Conservation (phyloP, 2,888 invertebrate species). For the Amitus sp. region DNA sequence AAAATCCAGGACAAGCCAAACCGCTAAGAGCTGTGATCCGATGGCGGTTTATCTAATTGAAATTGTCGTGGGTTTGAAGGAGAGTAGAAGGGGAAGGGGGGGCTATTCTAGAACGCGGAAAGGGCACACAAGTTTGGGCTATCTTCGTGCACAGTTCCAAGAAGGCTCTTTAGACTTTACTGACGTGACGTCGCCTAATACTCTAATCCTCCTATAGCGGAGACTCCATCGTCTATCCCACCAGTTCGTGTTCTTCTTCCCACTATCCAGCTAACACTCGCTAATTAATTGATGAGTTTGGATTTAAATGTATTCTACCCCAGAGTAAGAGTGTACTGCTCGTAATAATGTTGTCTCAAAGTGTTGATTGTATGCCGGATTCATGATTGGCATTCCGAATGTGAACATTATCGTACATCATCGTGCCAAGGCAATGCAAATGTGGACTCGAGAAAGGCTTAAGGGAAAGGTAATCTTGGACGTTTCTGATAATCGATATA, state of each 20-base stretch:
- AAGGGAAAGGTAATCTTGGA: slow-evolving; percentile 11
- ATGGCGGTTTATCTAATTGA: slow-evolving; percentile 64
- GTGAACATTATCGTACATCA: too few species aligned
- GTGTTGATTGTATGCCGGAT: too few species aligned
- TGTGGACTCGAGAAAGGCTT: background rate
- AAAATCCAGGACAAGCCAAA: slow-evolving; percentile 47
- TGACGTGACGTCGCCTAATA: slow-evolving; percentile 64
- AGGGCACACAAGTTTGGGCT: slow-evolving; percentile 57
- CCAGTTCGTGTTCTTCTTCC: slow-evolving; percentile 46
- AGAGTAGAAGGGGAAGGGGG: slow-evolving; percentile 38
- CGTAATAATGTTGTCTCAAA: too few species aligned
- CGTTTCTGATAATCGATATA: slow-evolving; percentile 32
- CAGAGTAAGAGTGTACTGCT: slow-evolving; percentile 30
- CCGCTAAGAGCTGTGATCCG: slow-evolving; percentile 61
- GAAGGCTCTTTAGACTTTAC: slow-evolving; percentile 62
- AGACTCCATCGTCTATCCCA: slow-evolving; percentile 50
- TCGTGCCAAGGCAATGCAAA: too few species aligned
- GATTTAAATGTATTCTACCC: slow-evolving; percentile 46
- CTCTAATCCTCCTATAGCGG: slow-evolving; percentile 58
- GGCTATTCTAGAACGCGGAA: slow-evolving; percentile 24
- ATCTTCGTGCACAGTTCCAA: slow-evolving; percentile 61
- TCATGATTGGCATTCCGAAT: too few species aligned
- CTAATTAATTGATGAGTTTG: slow-evolving; percentile 60
- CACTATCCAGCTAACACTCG: slow-evolving; percentile 46
- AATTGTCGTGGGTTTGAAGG: slow-evolving; percentile 58